Conservation (phyloP, 2,888 invertebrate genomes). For the Dorcus parallelipipedus region DNA sequence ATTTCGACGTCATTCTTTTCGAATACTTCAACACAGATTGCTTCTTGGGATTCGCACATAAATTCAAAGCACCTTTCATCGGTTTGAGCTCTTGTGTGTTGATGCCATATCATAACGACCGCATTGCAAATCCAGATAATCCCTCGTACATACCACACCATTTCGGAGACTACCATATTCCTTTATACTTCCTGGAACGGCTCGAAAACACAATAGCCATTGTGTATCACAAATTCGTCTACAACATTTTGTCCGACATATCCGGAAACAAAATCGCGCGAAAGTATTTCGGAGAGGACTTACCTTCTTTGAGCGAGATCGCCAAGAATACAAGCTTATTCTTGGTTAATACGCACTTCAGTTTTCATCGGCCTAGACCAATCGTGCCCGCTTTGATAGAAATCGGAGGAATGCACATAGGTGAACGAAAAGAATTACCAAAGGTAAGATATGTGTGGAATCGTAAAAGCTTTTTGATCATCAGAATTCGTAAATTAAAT, state of each 20-base stretch:
- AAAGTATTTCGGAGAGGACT: conserved; percentile 47
- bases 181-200: conserved; percentile 34
- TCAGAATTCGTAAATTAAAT: no score
- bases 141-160: conserved; percentile 51
- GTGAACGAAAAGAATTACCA: conserved; percentile 33
- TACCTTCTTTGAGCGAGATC: conserved; percentile 51
- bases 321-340: conserved; percentile 48
- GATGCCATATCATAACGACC: conserved; percentile 50
- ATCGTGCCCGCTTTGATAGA: conserved; percentile 52
- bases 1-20: conserved; percentile 62
- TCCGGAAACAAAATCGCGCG: conserved; percentile 34
- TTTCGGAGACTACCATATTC: conserved; percentile 36
- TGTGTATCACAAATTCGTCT: conserved; percentile 25
- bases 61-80: conserved; percentile 56
- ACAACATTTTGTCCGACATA: conserved; percentile 5
- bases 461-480: no score
- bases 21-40: conserved; percentile 71
- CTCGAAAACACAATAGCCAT: conserved; percentile 32
- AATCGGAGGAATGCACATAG: conserved; percentile 55
- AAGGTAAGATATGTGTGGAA: conserved; percentile 22
- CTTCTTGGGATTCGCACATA: conserved; percentile 60
- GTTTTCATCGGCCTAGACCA: conserved; percentile 47
- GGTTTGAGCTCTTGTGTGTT: conserved; percentile 53
- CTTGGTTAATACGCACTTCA: conserved; percentile 51
- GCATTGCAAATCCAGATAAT: conserved; percentile 52